Evolutionary conservation across 1,140 invertebrate species (phyloP).

Genomic region (Drosophila pseudoananassae): DNA sequence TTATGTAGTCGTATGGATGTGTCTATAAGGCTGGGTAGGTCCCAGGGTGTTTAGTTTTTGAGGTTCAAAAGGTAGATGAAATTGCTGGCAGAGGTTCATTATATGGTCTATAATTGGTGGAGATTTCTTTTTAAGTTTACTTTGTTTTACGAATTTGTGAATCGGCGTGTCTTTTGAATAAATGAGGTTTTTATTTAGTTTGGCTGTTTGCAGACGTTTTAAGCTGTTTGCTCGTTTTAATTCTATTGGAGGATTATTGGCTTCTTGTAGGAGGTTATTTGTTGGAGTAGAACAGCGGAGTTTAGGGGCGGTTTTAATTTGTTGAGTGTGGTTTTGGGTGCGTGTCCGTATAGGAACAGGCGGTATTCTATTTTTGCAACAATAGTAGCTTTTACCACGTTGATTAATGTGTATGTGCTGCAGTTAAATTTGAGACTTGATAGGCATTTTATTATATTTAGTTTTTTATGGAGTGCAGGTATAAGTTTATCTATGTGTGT

Average conservation of each 20-base stretch:
- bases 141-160: too few species aligned
- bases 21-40: too few species aligned
- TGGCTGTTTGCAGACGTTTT: too few species aligned
- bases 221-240: slow-evolving; percentile 1
- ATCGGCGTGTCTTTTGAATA: too few species aligned
- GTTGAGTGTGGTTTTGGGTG: neutral
- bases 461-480: neutral
- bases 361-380: neutral
- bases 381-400: slow-evolving; percentile 1
- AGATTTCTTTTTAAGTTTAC: too few species aligned
- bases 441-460: slow-evolving; percentile 2
- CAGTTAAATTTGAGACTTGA: neutral
- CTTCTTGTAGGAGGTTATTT: slow-evolving; percentile 6
- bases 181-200: too few species aligned
- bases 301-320: neutral
- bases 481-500: neutral
- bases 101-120: too few species aligned
- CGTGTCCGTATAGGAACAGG: neutral
- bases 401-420: slow-evolving; percentile 1
- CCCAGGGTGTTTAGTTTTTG: too few species aligned
- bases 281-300: slow-evolving; percentile 1
- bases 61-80: too few species aligned
- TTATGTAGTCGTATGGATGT: too few species aligned
- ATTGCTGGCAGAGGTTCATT: too few species aligned
- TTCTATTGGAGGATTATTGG: neutral